Evolutionary conservation across 2,113 vertebrate genomes (phyloP).

Genomic region (Nettapus auritus): DNA sequence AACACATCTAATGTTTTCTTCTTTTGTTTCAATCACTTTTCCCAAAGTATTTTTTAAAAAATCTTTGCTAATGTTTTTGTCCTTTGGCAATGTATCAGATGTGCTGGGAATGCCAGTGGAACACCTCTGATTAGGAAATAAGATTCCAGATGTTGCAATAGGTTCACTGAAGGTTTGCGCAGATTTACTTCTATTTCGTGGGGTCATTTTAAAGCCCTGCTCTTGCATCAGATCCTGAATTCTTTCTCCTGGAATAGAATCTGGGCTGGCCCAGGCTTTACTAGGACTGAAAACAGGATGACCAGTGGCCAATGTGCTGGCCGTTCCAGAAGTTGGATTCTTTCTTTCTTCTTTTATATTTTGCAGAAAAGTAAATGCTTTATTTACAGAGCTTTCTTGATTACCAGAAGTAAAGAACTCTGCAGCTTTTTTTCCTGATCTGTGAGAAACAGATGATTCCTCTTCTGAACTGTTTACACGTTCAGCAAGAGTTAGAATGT

Average conservation of each 20-base stretch:
- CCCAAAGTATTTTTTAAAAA: constrained; percentile 49
- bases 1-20: constrained; percentile 58
- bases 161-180: constrained; percentile 62
- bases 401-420: not conserved
- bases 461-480: constrained; percentile 41
- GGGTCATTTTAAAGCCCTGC: constrained; percentile 62
- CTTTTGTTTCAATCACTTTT: constrained; percentile 33
- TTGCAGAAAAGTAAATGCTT: not conserved
- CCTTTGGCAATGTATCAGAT: constrained; percentile 38
- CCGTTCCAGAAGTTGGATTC: not conserved
- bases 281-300: constrained; percentile 41
- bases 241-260: constrained; percentile 49
- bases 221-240: constrained; percentile 65
- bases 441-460: constrained; percentile 27
- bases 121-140: constrained; percentile 66
- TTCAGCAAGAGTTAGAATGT: constrained; percentile 49
- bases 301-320: not conserved
- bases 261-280: constrained; percentile 53
- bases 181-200: constrained; percentile 51
- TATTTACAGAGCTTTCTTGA: not conserved
- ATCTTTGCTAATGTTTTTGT: not conserved
- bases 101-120: constrained; percentile 19
- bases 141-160: constrained; percentile 59
- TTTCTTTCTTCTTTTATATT: constrained; percentile 29
- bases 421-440: not conserved